Base-by-base conservation (phyloP, 2,113 vertebrate species). In the Vulpes vulpes region DNA sequence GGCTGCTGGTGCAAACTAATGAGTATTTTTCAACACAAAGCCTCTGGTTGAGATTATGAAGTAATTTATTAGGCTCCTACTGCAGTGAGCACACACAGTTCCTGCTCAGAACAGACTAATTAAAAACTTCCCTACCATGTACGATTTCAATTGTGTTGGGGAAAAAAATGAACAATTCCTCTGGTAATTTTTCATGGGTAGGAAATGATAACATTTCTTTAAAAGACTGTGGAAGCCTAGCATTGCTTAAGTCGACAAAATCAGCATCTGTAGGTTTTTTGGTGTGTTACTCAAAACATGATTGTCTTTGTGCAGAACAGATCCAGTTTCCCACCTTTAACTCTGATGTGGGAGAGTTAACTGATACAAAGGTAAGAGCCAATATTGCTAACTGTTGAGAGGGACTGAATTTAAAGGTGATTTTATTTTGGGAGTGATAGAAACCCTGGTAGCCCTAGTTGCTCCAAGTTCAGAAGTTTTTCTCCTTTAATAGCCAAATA, bases 1-100 rank as follows among this genome's bases (percentile, higher is more conserved):
- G 73, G 85, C 74, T 96, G 74, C 59, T 2, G 7, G 38, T 62
- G 80, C 94, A 82, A 3, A 10, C 86, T 92, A 96, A 98, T 84
- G 93, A 76, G 30, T 73, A 95, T 96, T 96, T 98, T 94, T 96
- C 69, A 11, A 98, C 74, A 97, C 96, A 95, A 98, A 98, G 89
- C 87, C 95, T 98, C 83, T 93, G 89, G 0, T 59, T 92, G 96
- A 98, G 98, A 78, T 88, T 94, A 92, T 86, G 97, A 93, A 98
- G 98, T 98, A 98, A 98, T 99, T 98, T 98, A 99, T 99, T 98
- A 98, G 97, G 60, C 51, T 78, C 0, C 60, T 89, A 93, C 98
- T 97, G 97, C 98, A 95, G 94, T 89, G 96, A 98, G 98, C 95
- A 97, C 97, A 98, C 97, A 94, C 82, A 97, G 95, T 98, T 98